Conservation (phyloP, 2,113 vertebrate genomes). For the Galeopterus variegatus region DNA sequence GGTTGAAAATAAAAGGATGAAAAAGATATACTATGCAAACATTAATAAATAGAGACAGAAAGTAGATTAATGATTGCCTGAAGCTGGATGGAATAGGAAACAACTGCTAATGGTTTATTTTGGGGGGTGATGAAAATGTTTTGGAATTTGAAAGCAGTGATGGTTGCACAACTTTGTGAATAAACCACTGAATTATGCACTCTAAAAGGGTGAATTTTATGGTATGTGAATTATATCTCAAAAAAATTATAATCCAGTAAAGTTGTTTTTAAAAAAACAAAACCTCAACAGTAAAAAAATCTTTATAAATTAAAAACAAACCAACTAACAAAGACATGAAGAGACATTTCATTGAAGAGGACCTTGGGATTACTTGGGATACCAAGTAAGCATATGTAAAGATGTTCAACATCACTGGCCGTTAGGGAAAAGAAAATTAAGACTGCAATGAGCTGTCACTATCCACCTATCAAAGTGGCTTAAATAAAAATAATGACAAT, state of each 20-base stretch:
- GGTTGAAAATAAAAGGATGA: slow-evolving; percentile 19
- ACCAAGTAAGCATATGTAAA: background rate
- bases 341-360: background rate
- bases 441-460: background rate
- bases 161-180: background rate
- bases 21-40: slow-evolving; percentile 3
- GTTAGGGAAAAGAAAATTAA: slow-evolving; percentile 8
- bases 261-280: slow-evolving; percentile 17
- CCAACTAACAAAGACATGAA: background rate
- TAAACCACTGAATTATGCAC: background rate
- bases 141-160: background rate
- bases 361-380: background rate
- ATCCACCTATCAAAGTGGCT: background rate
- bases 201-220: background rate
- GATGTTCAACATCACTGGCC: background rate
- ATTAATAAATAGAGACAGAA: background rate
- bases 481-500: background rate
- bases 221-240: background rate
- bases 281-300: background rate
- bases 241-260: background rate
- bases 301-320: slow-evolving; percentile 27
- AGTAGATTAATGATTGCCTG: background rate
- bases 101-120: background rate
- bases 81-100: background rate
- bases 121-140: background rate